Percentiles rank a stretch among this genome's conserved stretches.
phyloP scores from a whole-genome alignment of 2,113 vertebrate species.

The Amia ocellicauda region DNA sequence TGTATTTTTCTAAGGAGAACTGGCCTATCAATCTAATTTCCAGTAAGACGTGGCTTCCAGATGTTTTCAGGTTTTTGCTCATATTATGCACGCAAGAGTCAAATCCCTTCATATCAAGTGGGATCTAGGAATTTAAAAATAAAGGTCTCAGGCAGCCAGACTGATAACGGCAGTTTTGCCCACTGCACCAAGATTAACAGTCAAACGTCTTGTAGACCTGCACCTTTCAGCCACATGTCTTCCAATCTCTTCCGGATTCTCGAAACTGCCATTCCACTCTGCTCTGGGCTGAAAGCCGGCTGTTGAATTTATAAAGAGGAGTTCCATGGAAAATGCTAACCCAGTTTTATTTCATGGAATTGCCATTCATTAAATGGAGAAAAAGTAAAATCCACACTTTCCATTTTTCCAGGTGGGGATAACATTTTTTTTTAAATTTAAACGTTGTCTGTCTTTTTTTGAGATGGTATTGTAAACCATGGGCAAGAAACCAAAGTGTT shows the following conservation, averaged over 20 bases:
- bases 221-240: slow-evolving; percentile 31
- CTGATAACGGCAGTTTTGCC: slow-evolving; percentile 31
- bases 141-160: slow-evolving; percentile 30
- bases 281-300: slow-evolving; percentile 23
- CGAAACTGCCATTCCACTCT: slow-evolving; percentile 19
- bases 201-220: slow-evolving; percentile 25
- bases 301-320: slow-evolving; percentile 6
- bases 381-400: not conserved
- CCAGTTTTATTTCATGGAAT: slow-evolving; percentile 17
- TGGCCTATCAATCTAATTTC: slow-evolving; percentile 32
- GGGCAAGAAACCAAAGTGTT: too few relatives aligned
- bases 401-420: slow-evolving; percentile 4
- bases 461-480: too few relatives aligned
- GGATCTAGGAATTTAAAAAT: slow-evolving; percentile 38
- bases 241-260: not conserved
- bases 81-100: slow-evolving; percentile 41
- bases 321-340: slow-evolving; percentile 14
- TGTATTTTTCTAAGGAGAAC: slow-evolving; percentile 38
- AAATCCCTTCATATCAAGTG: slow-evolving; percentile 44
- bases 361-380: slow-evolving; percentile 6
- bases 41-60: slow-evolving; percentile 40
- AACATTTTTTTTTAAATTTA: too few relatives aligned
- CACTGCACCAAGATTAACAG: slow-evolving; percentile 23
- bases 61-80: slow-evolving; percentile 46
- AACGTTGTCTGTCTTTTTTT: too few relatives aligned